Evolutionary conservation across 2,113 vertebrate species (phyloP), one percentile per base, ranked within the genome.

Genomic region (Lophotis ruficrista): DNA sequence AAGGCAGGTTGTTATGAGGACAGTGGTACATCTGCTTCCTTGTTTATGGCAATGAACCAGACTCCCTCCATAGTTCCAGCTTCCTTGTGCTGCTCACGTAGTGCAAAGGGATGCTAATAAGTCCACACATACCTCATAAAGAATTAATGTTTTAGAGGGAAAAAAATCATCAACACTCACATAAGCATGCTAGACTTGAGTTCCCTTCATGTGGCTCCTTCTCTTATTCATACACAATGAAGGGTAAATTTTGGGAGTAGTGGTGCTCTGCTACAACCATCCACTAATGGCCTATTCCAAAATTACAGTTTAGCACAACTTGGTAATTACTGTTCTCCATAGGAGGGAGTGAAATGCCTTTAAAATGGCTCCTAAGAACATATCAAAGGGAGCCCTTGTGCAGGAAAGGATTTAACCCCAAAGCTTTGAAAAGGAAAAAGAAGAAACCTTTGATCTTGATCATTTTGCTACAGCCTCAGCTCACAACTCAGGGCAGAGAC

Each of bases 361-460:
- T 87, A 76, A 81, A 92, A 79, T 24, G 53, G 8, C 37, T 81
- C 53, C 41, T 57, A 57, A 38, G 51, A 45, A 38, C 50, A 61
- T 50, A 47, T 8, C 48, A 79, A 83, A 94, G 30, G 10, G 76
- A 92, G 20, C 14, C 53, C 37, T 89, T 4, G 0, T 4, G 7
- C 28, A 28, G 57, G 31, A 65, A 84, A 92, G 45, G 85, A 51
- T 58, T 65, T 84, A 87, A 90, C 64, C 48, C 64, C 38, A 50
- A 50, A 81, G 56, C 72, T 87, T 75, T 57, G 83, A 77, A 75
- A 91, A 87, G 37, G 37, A 82, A 84, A 86, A 87, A 56, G 70
- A 14, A 8, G 30, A 91, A 94, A 82, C 62, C 80, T 93, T 96
- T 91, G 86, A 87, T 94, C 89, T 90, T 76, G 83, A 76, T 87